These are phyloP conservation scores for Episyrphus balteatus DNA, from an alignment of 1,140 invertebrate genomes.

Conservation along the genomic window DNA sequence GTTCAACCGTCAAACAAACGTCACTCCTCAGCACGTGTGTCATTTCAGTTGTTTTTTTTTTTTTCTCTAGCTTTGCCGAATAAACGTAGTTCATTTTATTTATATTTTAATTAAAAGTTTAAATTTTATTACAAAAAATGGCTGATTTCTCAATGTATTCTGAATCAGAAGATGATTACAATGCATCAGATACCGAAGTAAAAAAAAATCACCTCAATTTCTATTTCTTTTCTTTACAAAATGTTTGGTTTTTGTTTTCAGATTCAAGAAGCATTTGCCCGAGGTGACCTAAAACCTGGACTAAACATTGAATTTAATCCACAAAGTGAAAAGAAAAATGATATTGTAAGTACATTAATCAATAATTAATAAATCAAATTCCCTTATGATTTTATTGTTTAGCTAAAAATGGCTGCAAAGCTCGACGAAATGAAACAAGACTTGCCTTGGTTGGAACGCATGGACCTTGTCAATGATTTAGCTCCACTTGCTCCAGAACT, in stretches of 20 bases:
- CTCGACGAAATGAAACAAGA: constrained; percentile 57
- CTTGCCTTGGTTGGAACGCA: constrained; percentile 72
- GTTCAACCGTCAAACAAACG: too few relatives aligned
- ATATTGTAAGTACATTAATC: constrained; percentile 47
- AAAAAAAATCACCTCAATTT: constrained; percentile 6
- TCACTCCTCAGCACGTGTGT: too few relatives aligned
- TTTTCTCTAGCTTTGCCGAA: too few relatives aligned
- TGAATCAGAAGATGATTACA: constrained; percentile 30
- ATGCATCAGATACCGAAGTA: constrained; percentile 40
- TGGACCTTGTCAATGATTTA: constrained; percentile 64
- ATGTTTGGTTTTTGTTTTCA: constrained; percentile 36
- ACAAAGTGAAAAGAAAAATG: constrained; percentile 46
- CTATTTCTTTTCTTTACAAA: constrained; percentile 2
- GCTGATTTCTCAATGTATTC: not conserved
- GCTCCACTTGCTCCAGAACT: constrained; percentile 74
- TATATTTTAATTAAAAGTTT: too few relatives aligned
- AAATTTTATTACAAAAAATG: constrained; percentile 1
- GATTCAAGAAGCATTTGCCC: constrained; percentile 74
- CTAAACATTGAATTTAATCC: constrained; percentile 56
- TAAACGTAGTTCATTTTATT: too few relatives aligned
- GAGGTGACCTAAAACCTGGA: constrained; percentile 70
- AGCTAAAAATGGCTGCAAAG: constrained; percentile 57
- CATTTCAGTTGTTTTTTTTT: too few relatives aligned
- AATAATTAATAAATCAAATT: constrained; percentile 11
- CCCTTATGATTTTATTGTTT: constrained; percentile 24